phyloP scores from a whole-genome alignment of 1,140 invertebrate genomes.

The Steinernema khuongi region DNA sequence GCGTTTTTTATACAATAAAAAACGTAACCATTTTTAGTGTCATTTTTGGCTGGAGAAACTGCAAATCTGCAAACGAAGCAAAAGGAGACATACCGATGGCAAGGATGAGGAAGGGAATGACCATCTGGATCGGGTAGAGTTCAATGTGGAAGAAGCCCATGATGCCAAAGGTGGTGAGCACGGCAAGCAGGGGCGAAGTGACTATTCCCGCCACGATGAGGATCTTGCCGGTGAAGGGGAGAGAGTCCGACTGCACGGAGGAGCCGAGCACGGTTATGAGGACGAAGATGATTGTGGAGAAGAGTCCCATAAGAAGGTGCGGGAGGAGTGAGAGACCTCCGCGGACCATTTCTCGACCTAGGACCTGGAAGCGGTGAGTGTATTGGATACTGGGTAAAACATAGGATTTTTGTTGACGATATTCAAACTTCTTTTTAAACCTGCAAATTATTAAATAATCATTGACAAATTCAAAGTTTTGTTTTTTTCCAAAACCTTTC shows the following conservation, averaged over 20 bases:
- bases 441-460: no score
- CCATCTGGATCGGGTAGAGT: slow-evolving; percentile 18
- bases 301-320: slow-evolving; percentile 23
- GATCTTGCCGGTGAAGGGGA: not conserved
- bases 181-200: slow-evolving; percentile 12
- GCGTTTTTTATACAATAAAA: no score
- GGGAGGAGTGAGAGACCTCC: slow-evolving; percentile 29
- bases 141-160: not conserved
- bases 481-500: no score
- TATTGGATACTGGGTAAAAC: no score
- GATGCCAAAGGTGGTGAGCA: slow-evolving; percentile 6
- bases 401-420: no score
- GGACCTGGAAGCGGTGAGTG: not conserved
- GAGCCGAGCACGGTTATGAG: slow-evolving; percentile 12
- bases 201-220: slow-evolving; percentile 25
- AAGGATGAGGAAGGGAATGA: slow-evolving; percentile 14
- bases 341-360: slow-evolving; percentile 26
- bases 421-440: no score
- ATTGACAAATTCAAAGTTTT: no score
- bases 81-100: slow-evolving; percentile 14
- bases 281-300: slow-evolving; percentile 26
- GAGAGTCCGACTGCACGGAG: not conserved
- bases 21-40: no score
- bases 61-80: no score
- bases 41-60: no score